Evolutionary conservation across 2,888 invertebrate genomes (phyloP).

Genomic region (Archips xylosteana): DNA sequence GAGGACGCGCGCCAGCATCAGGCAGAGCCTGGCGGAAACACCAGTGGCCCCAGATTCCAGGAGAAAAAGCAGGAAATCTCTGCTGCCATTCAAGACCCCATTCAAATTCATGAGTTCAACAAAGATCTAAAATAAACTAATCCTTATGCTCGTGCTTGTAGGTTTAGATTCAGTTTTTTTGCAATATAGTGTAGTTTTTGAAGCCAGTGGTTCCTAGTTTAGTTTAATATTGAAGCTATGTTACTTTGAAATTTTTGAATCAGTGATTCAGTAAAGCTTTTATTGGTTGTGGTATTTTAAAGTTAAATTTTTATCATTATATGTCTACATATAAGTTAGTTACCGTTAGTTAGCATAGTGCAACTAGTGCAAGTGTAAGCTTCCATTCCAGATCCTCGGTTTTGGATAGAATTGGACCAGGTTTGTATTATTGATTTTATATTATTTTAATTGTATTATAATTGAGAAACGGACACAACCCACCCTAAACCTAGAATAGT

Average conservation of each 20-base stretch:
- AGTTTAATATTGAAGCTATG: constrained; percentile 4
- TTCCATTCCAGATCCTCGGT: constrained; percentile 38
- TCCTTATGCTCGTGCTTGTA: constrained; percentile 34
- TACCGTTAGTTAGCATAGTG: constrained; percentile 20
- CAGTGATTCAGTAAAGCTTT: constrained; percentile 16
- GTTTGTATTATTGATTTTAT: constrained; percentile 53
- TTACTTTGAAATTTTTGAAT: constrained; percentile 14
- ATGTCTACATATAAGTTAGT: constrained; percentile 9
- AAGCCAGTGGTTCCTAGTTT: constrained; percentile 5
- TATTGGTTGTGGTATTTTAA: constrained; percentile 34
- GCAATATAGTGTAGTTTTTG: constrained; percentile 25
- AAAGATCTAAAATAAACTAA: constrained; percentile 61
- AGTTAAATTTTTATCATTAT: background rate
- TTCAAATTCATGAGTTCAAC: constrained; percentile 78
- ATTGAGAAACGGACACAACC: constrained; percentile 79
- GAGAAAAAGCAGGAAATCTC: constrained; percentile 73
- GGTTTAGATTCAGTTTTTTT: constrained; percentile 23
- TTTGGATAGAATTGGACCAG: constrained; percentile 37
- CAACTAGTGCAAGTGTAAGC: constrained; percentile 4
- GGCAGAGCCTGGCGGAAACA: constrained; percentile 61
- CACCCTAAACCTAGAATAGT: constrained; percentile 77
- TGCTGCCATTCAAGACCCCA: constrained; percentile 80
- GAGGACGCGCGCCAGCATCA: constrained; percentile 59
- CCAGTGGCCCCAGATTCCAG: constrained; percentile 67
- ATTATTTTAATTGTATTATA: constrained; percentile 60